Percentiles rank a stretch among this genome's conserved stretches.
Conservation (phyloP, 2,797 vertebrate genomes). For the Sebastes aleutianus region DNA sequence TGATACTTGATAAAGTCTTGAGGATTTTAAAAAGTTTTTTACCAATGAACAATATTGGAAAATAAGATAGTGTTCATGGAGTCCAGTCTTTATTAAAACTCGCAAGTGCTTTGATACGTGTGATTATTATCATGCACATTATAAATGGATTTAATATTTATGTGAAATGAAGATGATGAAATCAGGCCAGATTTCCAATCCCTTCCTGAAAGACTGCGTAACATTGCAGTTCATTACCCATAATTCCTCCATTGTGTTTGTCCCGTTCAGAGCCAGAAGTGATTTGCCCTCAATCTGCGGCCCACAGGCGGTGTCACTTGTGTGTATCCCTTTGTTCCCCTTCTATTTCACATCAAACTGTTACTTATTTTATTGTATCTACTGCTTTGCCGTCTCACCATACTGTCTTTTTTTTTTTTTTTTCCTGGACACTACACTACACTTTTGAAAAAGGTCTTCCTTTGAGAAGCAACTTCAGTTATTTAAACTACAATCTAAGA, state of each 20-base stretch:
- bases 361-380: conserved; percentile 22
- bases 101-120: neutral
- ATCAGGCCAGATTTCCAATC: conserved; percentile 23
- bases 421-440: too few relatives aligned
- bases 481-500: neutral
- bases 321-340: neutral
- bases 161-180: conserved; percentile 15
- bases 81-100: neutral
- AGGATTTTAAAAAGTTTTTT: neutral
- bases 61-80: neutral
- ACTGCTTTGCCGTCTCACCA: neutral
- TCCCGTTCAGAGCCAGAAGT: conserved; percentile 18
- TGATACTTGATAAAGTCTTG: neutral
- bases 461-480: neutral
- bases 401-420: neutral
- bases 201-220: conserved; percentile 10
- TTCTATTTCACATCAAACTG: conserved; percentile 3
- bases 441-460: neutral
- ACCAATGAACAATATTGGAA: neutral
- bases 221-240: conserved; percentile 24
- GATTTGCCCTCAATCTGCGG: conserved; percentile 32
- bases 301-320: conserved; percentile 12
- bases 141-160: conserved; percentile 4
- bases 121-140: conserved; percentile 3
- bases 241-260: conserved; percentile 40